Conservation (phyloP, 2,113 vertebrate species). For the Carassius carassius region DNA sequence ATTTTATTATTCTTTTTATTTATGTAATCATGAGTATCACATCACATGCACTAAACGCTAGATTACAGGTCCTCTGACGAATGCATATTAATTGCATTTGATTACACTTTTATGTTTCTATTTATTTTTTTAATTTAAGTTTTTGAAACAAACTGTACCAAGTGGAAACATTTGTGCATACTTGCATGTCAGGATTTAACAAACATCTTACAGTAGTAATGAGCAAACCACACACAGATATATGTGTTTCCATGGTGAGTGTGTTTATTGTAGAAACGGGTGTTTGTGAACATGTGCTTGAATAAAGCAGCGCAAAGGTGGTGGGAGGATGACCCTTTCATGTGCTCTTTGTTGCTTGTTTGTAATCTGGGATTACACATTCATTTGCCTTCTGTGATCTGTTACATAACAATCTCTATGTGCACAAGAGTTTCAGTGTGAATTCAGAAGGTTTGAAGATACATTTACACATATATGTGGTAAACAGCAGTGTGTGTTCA, state of each 20-base stretch:
- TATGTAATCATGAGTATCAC: too few relatives aligned
- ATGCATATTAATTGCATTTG: too few relatives aligned
- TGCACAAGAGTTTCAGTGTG: slow-evolving; percentile 50
- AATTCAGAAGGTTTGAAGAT: slow-evolving; percentile 47
- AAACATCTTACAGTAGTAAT: neutral
- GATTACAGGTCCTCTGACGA: too few relatives aligned
- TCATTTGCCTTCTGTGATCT: slow-evolving; percentile 69
- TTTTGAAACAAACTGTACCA: neutral
- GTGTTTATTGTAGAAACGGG: too few relatives aligned
- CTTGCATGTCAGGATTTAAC: neutral
- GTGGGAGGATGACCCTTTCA: slow-evolving; percentile 58
- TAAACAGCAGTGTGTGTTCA: neutral
- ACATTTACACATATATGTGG: neutral
- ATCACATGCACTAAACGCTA: too few relatives aligned
- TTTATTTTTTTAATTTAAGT: neutral
- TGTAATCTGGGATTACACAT: slow-evolving; percentile 83
- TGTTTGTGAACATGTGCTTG: neutral
- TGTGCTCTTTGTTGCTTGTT: slow-evolving; percentile 58
- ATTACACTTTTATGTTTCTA: too few relatives aligned
- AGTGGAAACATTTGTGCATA: neutral
- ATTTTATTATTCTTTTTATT: neutral
- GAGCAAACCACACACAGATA: slow-evolving; percentile 6
- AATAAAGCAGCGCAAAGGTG: slow-evolving; percentile 7
- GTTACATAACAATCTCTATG: slow-evolving; percentile 72
- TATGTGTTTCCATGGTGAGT: too few relatives aligned